Conservation (phyloP, 1,140 invertebrate species). For the Lordiphosa clarofinis region DNA sequence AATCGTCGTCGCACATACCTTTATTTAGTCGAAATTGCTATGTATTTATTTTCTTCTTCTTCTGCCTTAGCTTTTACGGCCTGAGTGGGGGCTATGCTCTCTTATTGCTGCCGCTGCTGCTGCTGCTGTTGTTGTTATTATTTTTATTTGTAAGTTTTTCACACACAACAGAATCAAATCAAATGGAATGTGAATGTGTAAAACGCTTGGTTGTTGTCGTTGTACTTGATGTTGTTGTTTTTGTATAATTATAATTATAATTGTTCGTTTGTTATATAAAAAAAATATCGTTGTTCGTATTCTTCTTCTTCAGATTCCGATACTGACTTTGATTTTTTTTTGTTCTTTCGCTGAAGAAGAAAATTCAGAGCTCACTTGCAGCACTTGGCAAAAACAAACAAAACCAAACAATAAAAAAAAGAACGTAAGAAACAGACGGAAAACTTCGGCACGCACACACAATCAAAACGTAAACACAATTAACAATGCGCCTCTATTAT, state of each 20-base stretch:
- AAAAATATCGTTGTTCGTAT: no score
- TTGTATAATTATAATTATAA: constrained; percentile 22
- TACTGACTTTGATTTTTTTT: background rate
- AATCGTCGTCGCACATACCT: constrained; percentile 62
- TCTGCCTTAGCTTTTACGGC: constrained; percentile 31
- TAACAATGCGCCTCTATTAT: constrained; percentile 5
- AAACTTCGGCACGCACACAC: constrained; percentile 3
- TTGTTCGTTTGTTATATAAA: constrained; percentile 22
- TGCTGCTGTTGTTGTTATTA: constrained; percentile 28
- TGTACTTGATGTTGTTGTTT: constrained; percentile 17
- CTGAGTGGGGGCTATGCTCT: constrained; percentile 33
- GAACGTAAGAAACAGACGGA: background rate
- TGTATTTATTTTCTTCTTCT: constrained; percentile 54
- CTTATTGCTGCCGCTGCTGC: constrained; percentile 23
- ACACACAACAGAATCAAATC: constrained; percentile 45
- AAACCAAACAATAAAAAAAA: constrained; percentile 9
- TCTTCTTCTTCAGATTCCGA: no score
- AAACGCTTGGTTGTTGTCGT: constrained; percentile 27
- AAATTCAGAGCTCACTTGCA: constrained; percentile 1
- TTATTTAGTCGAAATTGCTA: constrained; percentile 75
- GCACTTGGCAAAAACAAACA: background rate
- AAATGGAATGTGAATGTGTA: constrained; percentile 66
- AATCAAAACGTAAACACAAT: constrained; percentile 10
- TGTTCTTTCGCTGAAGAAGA: constrained; percentile 1
- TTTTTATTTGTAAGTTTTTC: constrained; percentile 59